phyloP scores from a whole-genome alignment of 2,797 vertebrate genomes.

The Corythornis leucogaster region DNA sequence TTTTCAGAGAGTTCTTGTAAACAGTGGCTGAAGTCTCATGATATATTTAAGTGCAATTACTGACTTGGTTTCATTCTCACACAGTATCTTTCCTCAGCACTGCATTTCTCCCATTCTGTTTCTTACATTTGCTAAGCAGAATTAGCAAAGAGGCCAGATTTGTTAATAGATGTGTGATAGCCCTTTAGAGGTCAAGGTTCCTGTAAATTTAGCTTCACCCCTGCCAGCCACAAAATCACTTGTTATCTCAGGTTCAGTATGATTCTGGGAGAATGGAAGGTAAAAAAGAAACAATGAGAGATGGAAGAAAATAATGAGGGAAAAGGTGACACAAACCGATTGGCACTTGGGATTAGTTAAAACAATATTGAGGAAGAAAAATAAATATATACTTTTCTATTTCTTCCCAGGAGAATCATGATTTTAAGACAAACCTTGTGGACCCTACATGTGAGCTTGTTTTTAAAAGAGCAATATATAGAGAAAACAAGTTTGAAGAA shows the following conservation, averaged over 20 bases:
- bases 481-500: neutral
- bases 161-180: neutral
- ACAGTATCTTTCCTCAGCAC: neutral
- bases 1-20: neutral
- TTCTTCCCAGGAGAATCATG: neutral
- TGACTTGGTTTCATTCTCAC: neutral
- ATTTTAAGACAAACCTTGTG: neutral
- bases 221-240: neutral
- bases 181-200: neutral
- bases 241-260: neutral
- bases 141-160: neutral
- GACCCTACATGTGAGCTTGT: neutral
- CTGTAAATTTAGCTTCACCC: neutral
- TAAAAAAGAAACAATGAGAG: neutral
- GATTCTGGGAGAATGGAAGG: neutral
- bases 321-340: neutral
- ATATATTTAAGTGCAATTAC: conserved; percentile 26
- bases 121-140: neutral
- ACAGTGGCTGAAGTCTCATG: neutral
- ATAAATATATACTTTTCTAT: neutral
- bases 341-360: neutral
- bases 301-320: neutral
- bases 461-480: neutral
- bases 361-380: neutral
- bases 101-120: neutral